Conservation (phyloP, 2,113 vertebrate genomes). For the Tragelaphus strepsiceros region DNA sequence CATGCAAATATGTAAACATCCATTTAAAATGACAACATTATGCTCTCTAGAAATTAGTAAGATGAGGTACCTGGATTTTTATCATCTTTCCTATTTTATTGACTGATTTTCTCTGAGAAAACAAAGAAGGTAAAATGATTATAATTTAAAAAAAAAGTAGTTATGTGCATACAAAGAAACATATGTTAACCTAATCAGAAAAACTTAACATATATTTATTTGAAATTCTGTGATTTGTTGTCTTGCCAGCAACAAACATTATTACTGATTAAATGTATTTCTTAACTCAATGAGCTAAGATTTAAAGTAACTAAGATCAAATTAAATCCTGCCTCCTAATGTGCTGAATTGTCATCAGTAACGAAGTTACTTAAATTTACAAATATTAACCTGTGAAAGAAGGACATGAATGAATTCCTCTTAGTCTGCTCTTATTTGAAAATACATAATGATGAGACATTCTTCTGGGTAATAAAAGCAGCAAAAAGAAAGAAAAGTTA, state of each 20-base stretch:
- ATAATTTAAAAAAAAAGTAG: neutral
- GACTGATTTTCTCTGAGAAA: neutral
- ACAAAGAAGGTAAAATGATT: neutral
- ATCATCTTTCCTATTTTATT: neutral
- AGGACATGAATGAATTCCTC: slow-evolving; percentile 13
- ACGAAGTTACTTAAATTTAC: slow-evolving; percentile 51
- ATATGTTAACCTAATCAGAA: too few relatives aligned
- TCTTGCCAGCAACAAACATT: slow-evolving; percentile 17
- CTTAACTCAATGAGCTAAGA: slow-evolving; percentile 64
- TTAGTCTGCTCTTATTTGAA: neutral
- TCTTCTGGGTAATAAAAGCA: neutral
- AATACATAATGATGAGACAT: neutral
- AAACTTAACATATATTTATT: neutral
- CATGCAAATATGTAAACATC: neutral
- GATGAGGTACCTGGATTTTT: neutral
- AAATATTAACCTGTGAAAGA: slow-evolving; percentile 52
- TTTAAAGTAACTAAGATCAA: slow-evolving; percentile 62
- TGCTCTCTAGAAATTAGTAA: neutral
- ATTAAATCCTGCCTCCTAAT: slow-evolving; percentile 55
- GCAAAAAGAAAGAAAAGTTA: slow-evolving; percentile 5
- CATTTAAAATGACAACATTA: neutral
- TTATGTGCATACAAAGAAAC: neutral
- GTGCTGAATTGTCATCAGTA: slow-evolving; percentile 54
- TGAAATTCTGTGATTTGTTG: slow-evolving; percentile 48
- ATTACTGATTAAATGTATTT: slow-evolving; percentile 53